These are phyloP conservation scores for Xenopus borealis DNA, from an alignment of 2,113 vertebrate species.

Conservation along the genomic window DNA sequence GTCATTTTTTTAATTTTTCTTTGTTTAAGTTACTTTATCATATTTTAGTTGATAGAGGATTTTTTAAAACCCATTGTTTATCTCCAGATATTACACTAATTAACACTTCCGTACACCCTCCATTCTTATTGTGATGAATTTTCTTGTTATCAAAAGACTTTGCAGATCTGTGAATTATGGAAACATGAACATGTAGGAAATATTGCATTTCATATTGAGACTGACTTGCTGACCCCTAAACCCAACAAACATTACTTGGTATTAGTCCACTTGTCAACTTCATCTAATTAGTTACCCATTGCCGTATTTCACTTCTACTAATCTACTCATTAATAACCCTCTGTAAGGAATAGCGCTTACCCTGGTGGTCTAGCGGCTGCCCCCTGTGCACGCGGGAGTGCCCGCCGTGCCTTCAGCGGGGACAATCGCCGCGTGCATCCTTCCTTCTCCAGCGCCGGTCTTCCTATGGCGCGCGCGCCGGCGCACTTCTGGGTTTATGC, in stretches of 20 bases:
- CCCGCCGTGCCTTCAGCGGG: too few species aligned
- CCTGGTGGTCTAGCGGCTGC: too few species aligned
- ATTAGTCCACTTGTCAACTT: conserved; percentile 19
- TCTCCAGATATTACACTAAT: not conserved
- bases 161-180: not conserved
- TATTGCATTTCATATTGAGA: not conserved
- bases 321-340: conserved; percentile 41
- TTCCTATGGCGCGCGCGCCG: too few species aligned
- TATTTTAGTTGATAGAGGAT: not conserved
- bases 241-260: not conserved
- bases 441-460: too few species aligned
- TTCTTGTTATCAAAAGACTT: not conserved
- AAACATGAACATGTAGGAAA: not conserved
- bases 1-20: too few species aligned
- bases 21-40: not conserved
- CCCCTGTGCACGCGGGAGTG: too few species aligned
- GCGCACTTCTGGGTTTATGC: too few species aligned
- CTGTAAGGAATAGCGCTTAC: too few species aligned
- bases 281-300: conserved; percentile 42
- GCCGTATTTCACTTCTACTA: conserved; percentile 34
- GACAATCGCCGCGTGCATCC: too few species aligned
- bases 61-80: not conserved
- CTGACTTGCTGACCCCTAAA: conserved; percentile 5
- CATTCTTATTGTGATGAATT: conserved; percentile 2
- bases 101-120: not conserved